Conservation (phyloP, 2,888 invertebrate genomes). For the Frankliniella intonsa region DNA sequence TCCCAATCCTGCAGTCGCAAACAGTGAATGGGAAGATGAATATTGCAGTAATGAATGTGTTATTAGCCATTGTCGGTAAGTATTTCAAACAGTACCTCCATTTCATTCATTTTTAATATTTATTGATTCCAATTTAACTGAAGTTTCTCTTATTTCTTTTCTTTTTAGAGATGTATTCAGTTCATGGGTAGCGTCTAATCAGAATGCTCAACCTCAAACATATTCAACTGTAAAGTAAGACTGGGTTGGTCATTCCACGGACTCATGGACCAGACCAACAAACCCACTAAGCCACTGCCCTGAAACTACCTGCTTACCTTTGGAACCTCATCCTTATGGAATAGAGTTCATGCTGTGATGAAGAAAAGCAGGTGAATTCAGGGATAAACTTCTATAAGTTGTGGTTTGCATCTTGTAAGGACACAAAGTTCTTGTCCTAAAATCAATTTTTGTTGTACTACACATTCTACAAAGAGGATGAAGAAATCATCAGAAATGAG, state of each 20-base stretch:
- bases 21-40: conserved; percentile 94
- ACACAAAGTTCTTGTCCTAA: not conserved
- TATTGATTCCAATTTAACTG: not conserved
- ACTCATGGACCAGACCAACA: conserved; percentile 11
- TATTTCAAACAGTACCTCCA: not conserved
- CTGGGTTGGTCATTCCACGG: not conserved
- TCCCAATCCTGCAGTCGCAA: conserved; percentile 82
- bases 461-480: conserved; percentile 24
- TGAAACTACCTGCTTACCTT: conserved; percentile 15
- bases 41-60: conserved; percentile 97
- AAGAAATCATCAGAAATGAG: not conserved
- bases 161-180: conserved; percentile 81
- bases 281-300: not conserved
- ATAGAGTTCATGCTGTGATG: conserved; percentile 11
- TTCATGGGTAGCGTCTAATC: conserved; percentile 82
- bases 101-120: conserved; percentile 25
- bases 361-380: conserved; percentile 8
- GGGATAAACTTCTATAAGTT: not conserved
- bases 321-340: conserved; percentile 3
- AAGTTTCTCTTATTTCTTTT: conserved; percentile 35
- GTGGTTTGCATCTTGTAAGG: conserved; percentile 10
- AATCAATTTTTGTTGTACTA: not conserved
- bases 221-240: conserved; percentile 22
- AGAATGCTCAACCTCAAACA: conserved; percentile 56
- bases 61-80: conserved; percentile 85